Evolutionary conservation across 2,888 invertebrate species (phyloP), one percentile per base, ranked within the genome.

Genomic region (Boloria selene): DNA sequence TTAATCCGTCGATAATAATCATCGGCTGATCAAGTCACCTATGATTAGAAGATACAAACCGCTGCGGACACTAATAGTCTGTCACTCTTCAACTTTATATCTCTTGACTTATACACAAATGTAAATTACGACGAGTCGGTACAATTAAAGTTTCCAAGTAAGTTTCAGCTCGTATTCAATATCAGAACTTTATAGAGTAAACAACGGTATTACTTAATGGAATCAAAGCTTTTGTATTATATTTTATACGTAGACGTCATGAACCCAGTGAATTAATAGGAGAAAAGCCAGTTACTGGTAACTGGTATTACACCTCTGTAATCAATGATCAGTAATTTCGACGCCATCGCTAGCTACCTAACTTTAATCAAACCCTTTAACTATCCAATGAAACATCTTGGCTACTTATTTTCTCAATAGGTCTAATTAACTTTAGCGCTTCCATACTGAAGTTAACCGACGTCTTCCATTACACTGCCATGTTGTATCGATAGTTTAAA

Each of bases 1-100:
- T 89, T 87, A 89, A 86, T 88, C 80, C 80, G 75, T 69, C 70
- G 88, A 87, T 88, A 86, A 84, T 76, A 86, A 84, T 76, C 79
- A 87, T 86, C 73, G 71, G 73, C 76, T 77, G 83, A 85, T 81
- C 79, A 71, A 73, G 67, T 72, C 69, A 67, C 70, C 65, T 72
- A 68, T 74, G 77, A 76, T 77, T 75, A 74, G 73, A 76, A 66
- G 72, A 64, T 45, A 65, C 55, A 66, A 67, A 71, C 75, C 72
- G 73, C 72, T 60, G 67, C 55, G 65, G 69, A 66, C 68, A 67
- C 55, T 65, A 65, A 65, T 63, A 65, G 61, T 73, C 71, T 73
- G 71, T 72, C 72, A 72, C 69, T 68, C 61, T 69, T 26, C 47
- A 31, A 60, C 65, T 72, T 63, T 67, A 38, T 38, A 38, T 38